Conservation (phyloP, 2,113 vertebrate species). For the Tragelaphus buxtoni region DNA sequence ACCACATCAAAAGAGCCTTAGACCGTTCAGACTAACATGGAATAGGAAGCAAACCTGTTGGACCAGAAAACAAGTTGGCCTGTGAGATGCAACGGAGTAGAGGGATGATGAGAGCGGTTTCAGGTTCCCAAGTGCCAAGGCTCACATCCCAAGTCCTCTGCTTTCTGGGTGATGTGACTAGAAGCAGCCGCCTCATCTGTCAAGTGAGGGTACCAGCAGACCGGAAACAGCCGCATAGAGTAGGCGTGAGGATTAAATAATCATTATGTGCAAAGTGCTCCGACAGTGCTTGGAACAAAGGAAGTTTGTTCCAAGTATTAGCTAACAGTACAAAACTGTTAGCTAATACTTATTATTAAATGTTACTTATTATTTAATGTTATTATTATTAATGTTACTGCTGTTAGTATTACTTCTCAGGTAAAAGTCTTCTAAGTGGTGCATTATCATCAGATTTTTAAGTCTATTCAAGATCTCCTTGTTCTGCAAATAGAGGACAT, state of each 20-base stretch:
- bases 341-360: neutral
- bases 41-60: neutral
- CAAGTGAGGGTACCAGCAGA: neutral
- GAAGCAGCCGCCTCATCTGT: neutral
- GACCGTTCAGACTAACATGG: neutral
- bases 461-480: neutral
- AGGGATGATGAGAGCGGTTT: neutral
- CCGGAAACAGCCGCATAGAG: rapidly evolving
- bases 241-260: neutral
- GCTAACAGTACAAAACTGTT: neutral
- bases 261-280: neutral
- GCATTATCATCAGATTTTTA: neutral
- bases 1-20: neutral
- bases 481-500: neutral
- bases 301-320: neutral
- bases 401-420: neutral
- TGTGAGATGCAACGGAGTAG: neutral
- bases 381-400: neutral
- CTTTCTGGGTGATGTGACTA: neutral
- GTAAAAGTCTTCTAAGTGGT: neutral
- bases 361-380: neutral
- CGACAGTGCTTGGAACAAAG: neutral
- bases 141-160: neutral
- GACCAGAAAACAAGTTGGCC: neutral
- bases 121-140: neutral